Evolutionary conservation across 23 tunicate genomes (phyloP), one percentile per base, ranked within the genome.

Genomic region (Halocynthia roretzi): DNA sequence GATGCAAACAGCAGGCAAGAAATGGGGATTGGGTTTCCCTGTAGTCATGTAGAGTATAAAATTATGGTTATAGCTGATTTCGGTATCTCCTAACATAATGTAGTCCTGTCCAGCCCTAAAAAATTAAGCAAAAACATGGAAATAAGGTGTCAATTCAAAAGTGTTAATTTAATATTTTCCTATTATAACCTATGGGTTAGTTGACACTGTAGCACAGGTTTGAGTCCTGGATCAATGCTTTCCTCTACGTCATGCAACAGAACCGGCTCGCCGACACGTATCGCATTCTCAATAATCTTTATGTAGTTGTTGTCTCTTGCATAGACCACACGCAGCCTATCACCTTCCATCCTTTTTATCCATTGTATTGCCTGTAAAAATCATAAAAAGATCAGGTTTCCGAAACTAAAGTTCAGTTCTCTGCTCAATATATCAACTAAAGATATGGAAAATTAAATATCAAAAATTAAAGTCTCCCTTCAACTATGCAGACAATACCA

Each of bases 41-140:
- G 97, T 91, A 54, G 91, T 88, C 91, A 91, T 78, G 84, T 85
- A 91, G 62, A 91, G 65, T 8, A 82, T 77, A 71, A 91, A 91
- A 60, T 84, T 91, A 51, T 85, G 67, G 61, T 91, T 91, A 84
- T 91, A 91, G 65, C 82, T 85, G 50, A 91, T 82, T 67, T 91
- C 97, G 6, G 87, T 77, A 8, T 89, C 97, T 53, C 97, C 97
- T 19, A 91, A 64, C 49, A 67, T 72, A 8, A 91, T 91, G 91
- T 91, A 91, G 66, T 91, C 97, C 70, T 91, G 97, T 17, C 97
- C 97, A 64, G 97, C 82, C 52, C 97, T 91, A 57, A 71, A 65
- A 71, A 20, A n/a, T 40, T 5, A 15, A 71, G 2, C 31, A 50
- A 12, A 40, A 2, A 72, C 5, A 72, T 50, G 44, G 23, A 1